Percentiles rank a stretch among this genome's conserved stretches.
These are phyloP conservation scores for Eustalomyia histrio DNA, from an alignment of 2,888 invertebrate genomes.

Conservation along the genomic window DNA sequence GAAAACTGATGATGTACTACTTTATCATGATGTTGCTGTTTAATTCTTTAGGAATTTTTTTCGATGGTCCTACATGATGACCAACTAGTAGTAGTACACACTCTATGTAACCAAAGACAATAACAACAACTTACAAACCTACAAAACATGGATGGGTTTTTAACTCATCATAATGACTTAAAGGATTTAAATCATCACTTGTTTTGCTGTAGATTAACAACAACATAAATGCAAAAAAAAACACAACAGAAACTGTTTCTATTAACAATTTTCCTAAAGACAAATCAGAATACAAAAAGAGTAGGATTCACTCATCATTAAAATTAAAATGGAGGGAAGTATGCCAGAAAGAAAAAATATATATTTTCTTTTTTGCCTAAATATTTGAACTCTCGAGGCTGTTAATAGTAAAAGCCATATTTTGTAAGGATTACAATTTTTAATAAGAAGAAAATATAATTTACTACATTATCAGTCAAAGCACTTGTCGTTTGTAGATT, in stretches of 20 bases:
- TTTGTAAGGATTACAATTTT: too few species aligned
- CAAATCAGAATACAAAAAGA: not conserved
- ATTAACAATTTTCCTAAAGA: not conserved
- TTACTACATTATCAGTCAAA: too few species aligned
- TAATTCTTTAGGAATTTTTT: conserved; percentile 16
- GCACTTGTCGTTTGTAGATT: too few species aligned
- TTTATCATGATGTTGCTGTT: conserved; percentile 48
- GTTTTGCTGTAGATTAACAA: not conserved
- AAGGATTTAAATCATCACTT: conserved; percentile 55
- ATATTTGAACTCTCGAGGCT: too few species aligned
- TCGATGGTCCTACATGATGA: conserved; percentile 6
- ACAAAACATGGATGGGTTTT: not conserved
- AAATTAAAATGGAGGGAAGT: not conserved
- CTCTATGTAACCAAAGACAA: not conserved
- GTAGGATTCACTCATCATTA: not conserved
- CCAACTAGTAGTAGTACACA: not conserved
- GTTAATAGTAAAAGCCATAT: too few species aligned
- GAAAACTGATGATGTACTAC: conserved; percentile 30
- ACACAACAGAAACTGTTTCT: not conserved
- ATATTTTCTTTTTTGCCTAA: too few species aligned
- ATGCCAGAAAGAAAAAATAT: not conserved
- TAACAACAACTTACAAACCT: not conserved
- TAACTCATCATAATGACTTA: conserved; percentile 59
- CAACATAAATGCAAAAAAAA: not conserved
- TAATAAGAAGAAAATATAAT: too few species aligned